Base-by-base conservation (phyloP, 2,888 invertebrate species). In the Leistus spinibarbis region DNA sequence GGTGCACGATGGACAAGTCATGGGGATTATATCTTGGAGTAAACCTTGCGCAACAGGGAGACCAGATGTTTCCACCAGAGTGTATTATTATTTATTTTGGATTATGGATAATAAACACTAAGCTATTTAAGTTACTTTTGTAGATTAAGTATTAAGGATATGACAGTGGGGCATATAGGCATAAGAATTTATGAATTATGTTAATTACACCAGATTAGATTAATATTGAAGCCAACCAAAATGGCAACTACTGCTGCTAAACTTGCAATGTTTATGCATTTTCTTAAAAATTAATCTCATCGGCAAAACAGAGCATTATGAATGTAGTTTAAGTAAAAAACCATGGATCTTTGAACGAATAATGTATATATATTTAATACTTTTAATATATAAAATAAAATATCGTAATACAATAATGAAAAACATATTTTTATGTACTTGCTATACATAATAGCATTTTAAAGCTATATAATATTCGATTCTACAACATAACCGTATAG, bases 41-140 rank as follows among this genome's bases (percentile, higher is more conserved):
- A 16, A 17, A 13, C 72, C 72, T 1, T 72, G 72, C 40, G 72
- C 27, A 13, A 24, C 56, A 13, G 72, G 72, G 1, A 56, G 40
- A 19, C 72, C 72, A 20, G 72, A 72, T 54, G 72, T 65, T 19
- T 72, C 22, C 20, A 65, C 72, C 19, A n/a, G 65, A 13, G 72
- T 72, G 1, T 65, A 19, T 27, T 13, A 9, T 2, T 72, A 65
- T 66, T 19, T 72, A 56, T 54, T 24, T 9, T 72, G 72, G 72
- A 72, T 72, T 9, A 60, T 60, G 17, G 10, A 16, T 19, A 60
- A 60, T 60, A 60, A 60, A 3, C 2, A 60, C 1, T 60, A 60
- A 16, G 13, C 3, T 60, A 60, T 1, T 40, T 0, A 10, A 40
- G 40, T 40, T 40, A 13, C 10, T 10, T 10, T 40, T 40, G 13